phyloP scores from a whole-genome alignment of 2,888 invertebrate species.

The Macrophya annulata region DNA sequence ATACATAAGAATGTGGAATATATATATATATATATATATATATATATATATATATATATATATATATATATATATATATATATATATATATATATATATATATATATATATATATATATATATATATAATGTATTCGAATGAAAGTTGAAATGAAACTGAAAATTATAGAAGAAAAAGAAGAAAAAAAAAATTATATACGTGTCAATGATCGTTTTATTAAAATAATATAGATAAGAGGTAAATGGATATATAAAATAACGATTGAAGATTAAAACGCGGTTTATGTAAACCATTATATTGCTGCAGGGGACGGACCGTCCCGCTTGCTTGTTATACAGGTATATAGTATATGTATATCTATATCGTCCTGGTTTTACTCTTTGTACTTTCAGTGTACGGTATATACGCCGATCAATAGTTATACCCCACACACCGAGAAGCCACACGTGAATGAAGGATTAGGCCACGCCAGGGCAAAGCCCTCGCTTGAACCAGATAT shows the following conservation, averaged over 20 bases:
- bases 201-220: not conserved
- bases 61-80: too few relatives aligned
- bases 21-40: too few relatives aligned
- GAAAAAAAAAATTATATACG: too few relatives aligned
- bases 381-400: not conserved
- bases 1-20: too few relatives aligned
- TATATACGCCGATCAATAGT: constrained; percentile 26
- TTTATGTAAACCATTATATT: not conserved
- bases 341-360: not conserved
- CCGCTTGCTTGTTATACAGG: not conserved
- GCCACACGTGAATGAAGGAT: constrained; percentile 42
- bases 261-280: not conserved
- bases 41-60: too few relatives aligned
- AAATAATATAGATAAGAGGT: not conserved
- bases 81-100: too few relatives aligned
- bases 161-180: too few relatives aligned
- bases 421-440: constrained; percentile 18
- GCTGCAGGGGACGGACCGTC: not conserved
- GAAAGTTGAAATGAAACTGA: too few relatives aligned
- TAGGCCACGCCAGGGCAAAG: constrained; percentile 38
- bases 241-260: not conserved
- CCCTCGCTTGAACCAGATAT: constrained; percentile 48
- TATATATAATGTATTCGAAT: too few relatives aligned
- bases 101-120: too few relatives aligned
- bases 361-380: not conserved